Evolutionary conservation across 2,113 vertebrate species (phyloP), one percentile per base, ranked within the genome.

Genomic region (Triplophysa siluroides): DNA sequence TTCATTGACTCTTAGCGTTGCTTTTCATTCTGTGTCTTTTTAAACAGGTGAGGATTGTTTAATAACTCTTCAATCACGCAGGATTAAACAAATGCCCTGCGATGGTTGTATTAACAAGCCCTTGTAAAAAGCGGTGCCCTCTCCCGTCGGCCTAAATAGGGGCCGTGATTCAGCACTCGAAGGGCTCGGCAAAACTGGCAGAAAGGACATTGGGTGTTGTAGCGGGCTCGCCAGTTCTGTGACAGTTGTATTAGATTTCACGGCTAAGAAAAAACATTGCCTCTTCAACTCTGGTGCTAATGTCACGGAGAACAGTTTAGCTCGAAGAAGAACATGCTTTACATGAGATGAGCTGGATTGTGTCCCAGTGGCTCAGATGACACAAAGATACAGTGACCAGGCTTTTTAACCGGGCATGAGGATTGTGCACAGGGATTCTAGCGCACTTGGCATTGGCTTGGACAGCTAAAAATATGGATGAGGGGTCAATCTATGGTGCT

Each of bases 381-480:
- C 50, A 60, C 18, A 56, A 66, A 75, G 62, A n/a, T 45, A 58
- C 33, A 70, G 4, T 54, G 24, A 41, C 33, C 56, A 50, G 38
- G 8, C 16, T 8, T 5, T 72, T 58, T 58, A 26, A 3, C 14
- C 10, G 18, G 52, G 8, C 21, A 19, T 75, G 38, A 45, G 14
- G 21, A 75, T 45, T 19, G 21, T 10, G 4, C 60, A 23, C 78
- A 78, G 33, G 16, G 68, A 47, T 52, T 63, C 21, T 63, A 70
- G 58, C 52, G 26, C 18, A 61, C 60, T 33, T 67, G 45, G 83
- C 81, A 83, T 58, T 38, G 64, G 79, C 71, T 76, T 62, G 65
- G 41, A 83, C 70, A 81, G 38, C 62, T 79, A 62, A 67, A 56
- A 72, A 45, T 71, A 84, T 81, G 63, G 78, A 85, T 81, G 77